A percentile compares a stretch with the other conserved stretches of the same genome.
These are phyloP conservation scores for Alosa alosa DNA, from an alignment of 2,113 vertebrate species.

Conservation along the genomic window DNA sequence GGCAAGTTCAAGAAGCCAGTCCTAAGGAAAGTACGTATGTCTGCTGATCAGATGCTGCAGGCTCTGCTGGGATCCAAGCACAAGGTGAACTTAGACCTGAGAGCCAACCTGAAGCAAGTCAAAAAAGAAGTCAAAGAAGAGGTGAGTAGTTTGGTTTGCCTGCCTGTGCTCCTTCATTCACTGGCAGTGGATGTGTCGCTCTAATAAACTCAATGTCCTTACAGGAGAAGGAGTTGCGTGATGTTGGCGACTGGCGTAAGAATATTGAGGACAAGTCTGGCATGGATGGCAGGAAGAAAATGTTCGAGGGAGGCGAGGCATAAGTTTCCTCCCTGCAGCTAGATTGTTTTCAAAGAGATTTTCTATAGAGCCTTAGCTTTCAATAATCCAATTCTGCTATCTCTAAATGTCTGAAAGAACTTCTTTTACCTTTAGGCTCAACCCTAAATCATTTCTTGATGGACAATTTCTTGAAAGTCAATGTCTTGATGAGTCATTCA, in stretches of 20 bases:
- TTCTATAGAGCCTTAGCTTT: background rate
- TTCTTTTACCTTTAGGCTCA: background rate
- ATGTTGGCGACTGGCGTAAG: slow-evolving; percentile 94
- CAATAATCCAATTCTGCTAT: background rate
- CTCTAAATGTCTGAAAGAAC: background rate
- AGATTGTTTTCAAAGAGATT: background rate
- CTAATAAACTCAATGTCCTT: slow-evolving; percentile 19
- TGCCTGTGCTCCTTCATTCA: background rate
- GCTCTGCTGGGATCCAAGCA: slow-evolving; percentile 96
- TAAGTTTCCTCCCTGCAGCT: slow-evolving; percentile 65
- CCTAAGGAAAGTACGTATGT: slow-evolving; percentile 89
- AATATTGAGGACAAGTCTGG: slow-evolving; percentile 95
- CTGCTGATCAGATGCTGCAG: slow-evolving; percentile 91
- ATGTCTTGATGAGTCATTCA: background rate
- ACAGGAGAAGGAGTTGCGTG: slow-evolving; percentile 82
- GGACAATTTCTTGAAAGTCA: background rate
- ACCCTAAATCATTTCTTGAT: background rate
- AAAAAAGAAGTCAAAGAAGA: slow-evolving; percentile 97
- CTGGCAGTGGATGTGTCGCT: background rate
- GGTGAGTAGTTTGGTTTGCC: slow-evolving; percentile 62
- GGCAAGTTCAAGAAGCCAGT: slow-evolving; percentile 96
- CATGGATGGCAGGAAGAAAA: slow-evolving; percentile 97
- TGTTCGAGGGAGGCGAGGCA: slow-evolving; percentile 89
- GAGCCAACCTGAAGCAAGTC: slow-evolving; percentile 96
- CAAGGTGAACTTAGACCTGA: slow-evolving; percentile 93